Conservation (phyloP, 2,113 vertebrate species). For the Dinomys branickii region DNA sequence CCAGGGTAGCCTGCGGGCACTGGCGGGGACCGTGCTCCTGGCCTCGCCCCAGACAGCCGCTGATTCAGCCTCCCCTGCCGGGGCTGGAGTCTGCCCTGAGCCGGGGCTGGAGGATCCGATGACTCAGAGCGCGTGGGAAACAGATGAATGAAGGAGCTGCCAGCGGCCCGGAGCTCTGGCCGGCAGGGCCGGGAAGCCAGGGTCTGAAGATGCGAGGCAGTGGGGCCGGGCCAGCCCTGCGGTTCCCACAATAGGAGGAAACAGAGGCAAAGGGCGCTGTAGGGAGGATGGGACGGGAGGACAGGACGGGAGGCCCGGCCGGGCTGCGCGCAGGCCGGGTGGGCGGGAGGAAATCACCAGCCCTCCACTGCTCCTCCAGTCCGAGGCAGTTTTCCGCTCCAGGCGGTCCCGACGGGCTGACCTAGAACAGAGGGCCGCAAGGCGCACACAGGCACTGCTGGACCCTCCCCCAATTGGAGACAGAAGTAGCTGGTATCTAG, state of each 20-base stretch:
- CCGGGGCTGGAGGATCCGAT: background rate
- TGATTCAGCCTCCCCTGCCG: conserved; percentile 64
- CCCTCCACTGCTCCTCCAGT: background rate
- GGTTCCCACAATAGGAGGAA: conserved; percentile 41
- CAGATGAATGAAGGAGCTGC: conserved; percentile 38
- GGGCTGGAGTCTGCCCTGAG: conserved; percentile 38
- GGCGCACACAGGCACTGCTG: background rate
- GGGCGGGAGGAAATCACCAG: background rate
- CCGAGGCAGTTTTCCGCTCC: too few relatives aligned
- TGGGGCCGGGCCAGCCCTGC: background rate
- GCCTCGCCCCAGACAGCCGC: conserved; percentile 6
- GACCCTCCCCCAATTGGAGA: background rate
- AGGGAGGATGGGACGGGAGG: background rate
- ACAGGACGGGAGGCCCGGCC: background rate
- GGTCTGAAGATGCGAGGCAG: background rate
- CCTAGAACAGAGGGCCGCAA: background rate
- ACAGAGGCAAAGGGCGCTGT: background rate
- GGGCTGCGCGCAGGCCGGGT: background rate
- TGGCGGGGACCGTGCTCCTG: background rate
- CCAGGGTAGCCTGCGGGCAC: conserved; percentile 47
- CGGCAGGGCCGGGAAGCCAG: background rate
- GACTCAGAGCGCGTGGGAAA: conserved; percentile 65
- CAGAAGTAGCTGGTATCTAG: background rate
- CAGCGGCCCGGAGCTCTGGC: background rate
- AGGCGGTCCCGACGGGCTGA: background rate